A percentile compares a stretch with the other conserved stretches of the same genome.
phyloP scores from a whole-genome alignment of 1,140 invertebrate genomes.

The Drosophila pandora region DNA sequence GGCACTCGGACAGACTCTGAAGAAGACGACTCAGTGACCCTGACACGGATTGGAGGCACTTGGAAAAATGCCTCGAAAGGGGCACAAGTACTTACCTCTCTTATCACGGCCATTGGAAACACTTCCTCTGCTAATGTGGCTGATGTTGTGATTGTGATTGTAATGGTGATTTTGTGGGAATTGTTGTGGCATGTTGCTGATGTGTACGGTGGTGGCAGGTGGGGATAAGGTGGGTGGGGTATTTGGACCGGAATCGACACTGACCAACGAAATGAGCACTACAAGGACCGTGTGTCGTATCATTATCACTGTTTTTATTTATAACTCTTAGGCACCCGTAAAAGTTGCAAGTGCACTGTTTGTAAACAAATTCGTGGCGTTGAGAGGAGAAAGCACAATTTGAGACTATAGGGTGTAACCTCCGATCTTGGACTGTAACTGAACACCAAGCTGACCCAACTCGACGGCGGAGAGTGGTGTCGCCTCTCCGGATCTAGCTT shows the following conservation, averaged over 20 bases:
- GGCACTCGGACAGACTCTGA: conserved; percentile 6
- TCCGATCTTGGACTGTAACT: conserved; percentile 40
- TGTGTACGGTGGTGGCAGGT: not conserved
- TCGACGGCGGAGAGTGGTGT: conserved; percentile 15
- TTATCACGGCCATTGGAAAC: conserved; percentile 62
- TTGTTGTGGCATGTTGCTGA: conserved; percentile 34
- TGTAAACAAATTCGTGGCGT: not conserved
- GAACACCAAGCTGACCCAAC: conserved; percentile 27
- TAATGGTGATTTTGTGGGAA: conserved; percentile 7
- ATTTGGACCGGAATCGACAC: conserved; percentile 74
- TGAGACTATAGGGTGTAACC: conserved; percentile 21
- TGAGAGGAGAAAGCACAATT: conserved; percentile 32
- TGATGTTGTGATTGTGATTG: conserved; percentile 6
- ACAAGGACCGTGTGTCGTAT: conserved; percentile 54
- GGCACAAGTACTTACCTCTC: conserved; percentile 63
- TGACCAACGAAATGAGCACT: conserved; percentile 61
- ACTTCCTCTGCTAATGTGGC: conserved; percentile 26
- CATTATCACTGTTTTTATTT: conserved; percentile 57
- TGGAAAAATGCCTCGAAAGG: conserved; percentile 21
- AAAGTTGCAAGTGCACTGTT: conserved; percentile 44
- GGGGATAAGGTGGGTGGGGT: conserved; percentile 18
- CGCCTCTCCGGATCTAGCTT: conserved; percentile 20
- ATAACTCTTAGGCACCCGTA: conserved; percentile 31
- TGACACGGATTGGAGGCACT: conserved; percentile 60
- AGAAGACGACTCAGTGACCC: conserved; percentile 34